Base-by-base conservation (phyloP, 2,113 vertebrate genomes). In the Sus scrofa region DNA sequence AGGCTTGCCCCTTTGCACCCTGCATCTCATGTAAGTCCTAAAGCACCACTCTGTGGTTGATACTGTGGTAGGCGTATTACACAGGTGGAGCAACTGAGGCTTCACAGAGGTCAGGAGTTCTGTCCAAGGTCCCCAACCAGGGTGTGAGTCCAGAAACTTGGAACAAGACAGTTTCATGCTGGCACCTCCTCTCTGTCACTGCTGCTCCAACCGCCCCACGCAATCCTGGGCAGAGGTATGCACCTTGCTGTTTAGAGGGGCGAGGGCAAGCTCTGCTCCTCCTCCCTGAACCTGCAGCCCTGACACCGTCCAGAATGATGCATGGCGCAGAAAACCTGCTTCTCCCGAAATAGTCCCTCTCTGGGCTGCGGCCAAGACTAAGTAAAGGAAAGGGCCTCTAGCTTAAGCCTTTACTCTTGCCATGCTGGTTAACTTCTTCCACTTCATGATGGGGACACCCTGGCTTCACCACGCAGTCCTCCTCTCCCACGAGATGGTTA, bases 251-350 rank as follows among this genome's bases (percentile, higher is more conserved):
- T 20, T 3, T 18, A 62, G 11, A 30, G 56, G 30, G 54, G 18
- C 70, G 62, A 37, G 37, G 52, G 20, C 34, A 27, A 93, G 86
- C 94, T 92, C 88, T 86, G 88, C 84, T 44, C 54, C 62, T 74
- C 24, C 58, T 20, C 81, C 2, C 0, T 4, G 68, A 71, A 30
- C 9, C 62, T 22, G 14, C 44, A 82, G 82, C 94, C 94, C 74
- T 16, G 86, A 34, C 19, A 27, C 70, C 15, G 63, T 54, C 71
- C 56, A 0, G 95, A 75, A 75, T 16, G 79, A 95, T 44, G 56
- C 50, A 65, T 37, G 62, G 86, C 75, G 60, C 60, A 95, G 71
- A 91, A 95, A 95, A 96, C 89, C 24, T 24, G n/a, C 90, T 86
- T 77, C 86, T 77, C 58, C 79, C 44, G 15, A 89, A 50, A n/a